These are phyloP conservation scores for Trichomalopsis sarcophagae DNA, from an alignment of 1,140 invertebrate genomes.

Conservation along the genomic window DNA sequence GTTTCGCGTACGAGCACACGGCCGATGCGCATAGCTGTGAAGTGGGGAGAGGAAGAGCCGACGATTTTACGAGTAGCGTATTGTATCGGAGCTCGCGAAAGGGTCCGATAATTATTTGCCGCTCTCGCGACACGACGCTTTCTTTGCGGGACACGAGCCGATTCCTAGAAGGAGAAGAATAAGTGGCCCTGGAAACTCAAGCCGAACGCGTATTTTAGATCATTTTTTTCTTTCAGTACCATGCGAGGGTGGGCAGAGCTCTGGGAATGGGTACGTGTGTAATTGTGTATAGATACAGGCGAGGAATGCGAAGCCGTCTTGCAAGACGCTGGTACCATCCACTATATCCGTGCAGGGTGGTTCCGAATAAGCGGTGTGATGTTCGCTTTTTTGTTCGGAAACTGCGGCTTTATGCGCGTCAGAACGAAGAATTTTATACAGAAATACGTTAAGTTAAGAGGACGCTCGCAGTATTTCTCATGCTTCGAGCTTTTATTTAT, in stretches of 20 bases:
- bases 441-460: no score
- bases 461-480: no score
- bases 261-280: not conserved
- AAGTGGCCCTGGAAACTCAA: not conserved
- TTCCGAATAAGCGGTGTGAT: no score
- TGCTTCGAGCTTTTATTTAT: no score
- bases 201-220: not conserved
- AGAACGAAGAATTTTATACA: no score
- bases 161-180: not conserved
- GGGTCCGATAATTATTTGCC: conserved; percentile 9
- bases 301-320: no score
- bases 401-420: no score
- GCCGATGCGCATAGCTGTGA: not conserved
- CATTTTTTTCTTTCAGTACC: not conserved
- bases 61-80: conserved; percentile 7
- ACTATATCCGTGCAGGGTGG: no score
- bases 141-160: not conserved
- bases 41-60: not conserved
- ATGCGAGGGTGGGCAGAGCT: not conserved
- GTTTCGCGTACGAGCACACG: not conserved
- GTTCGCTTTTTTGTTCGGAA: no score
- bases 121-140: not conserved
- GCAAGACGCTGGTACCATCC: no score
- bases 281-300: not conserved
- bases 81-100: not conserved